These are phyloP conservation scores for Dasypus novemcinctus DNA, from an alignment of 2,113 vertebrate species.

Conservation along the genomic window DNA sequence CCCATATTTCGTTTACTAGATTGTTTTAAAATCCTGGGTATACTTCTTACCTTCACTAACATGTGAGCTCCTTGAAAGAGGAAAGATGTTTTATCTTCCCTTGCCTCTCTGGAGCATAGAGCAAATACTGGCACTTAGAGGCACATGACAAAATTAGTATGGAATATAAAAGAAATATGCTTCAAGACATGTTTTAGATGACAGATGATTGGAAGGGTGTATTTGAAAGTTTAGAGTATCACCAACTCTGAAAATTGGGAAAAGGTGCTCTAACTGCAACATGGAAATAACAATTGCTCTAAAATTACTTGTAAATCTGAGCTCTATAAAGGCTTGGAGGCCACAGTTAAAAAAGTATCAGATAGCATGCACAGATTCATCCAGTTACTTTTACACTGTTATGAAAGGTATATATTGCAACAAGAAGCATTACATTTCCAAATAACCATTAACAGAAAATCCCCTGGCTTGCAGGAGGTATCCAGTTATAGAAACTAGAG, in stretches of 20 bases:
- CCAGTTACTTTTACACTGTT: neutral
- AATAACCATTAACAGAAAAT: neutral
- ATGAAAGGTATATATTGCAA: neutral
- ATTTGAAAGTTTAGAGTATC: neutral
- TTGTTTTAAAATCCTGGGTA: neutral
- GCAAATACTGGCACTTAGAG: neutral
- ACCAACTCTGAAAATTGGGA: neutral
- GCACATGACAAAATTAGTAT: neutral
- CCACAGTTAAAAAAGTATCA: neutral
- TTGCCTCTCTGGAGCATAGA: neutral
- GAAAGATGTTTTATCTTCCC: neutral
- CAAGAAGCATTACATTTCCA: neutral
- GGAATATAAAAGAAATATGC: neutral
- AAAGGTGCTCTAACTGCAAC: neutral
- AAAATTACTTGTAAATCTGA: neutral
- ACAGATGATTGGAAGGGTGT: neutral
- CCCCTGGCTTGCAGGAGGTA: neutral
- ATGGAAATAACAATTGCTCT: neutral
- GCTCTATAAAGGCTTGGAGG: neutral
- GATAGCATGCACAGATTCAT: neutral
- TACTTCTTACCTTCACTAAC: neutral
- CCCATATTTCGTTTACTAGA: neutral
- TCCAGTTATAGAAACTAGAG: neutral
- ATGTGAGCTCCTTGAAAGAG: neutral
- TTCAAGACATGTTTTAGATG: neutral